Base-by-base conservation (phyloP, 2,888 invertebrate genomes). In the Amiota communis region DNA sequence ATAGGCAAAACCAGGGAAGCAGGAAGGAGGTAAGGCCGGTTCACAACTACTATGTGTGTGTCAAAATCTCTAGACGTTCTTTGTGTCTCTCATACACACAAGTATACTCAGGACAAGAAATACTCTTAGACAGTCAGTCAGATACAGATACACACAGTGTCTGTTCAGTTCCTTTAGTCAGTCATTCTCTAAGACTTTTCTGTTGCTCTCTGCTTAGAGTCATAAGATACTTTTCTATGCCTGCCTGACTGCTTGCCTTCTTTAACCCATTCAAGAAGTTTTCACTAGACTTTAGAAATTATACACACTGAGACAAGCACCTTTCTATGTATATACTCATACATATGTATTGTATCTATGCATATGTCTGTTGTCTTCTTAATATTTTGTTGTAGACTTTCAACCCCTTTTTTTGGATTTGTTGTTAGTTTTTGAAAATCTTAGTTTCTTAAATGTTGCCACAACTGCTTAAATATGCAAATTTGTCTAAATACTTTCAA, bases 401-500 rank as follows among this genome's bases (percentile, higher is more conserved):
- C 81, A 77, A 81, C 82, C 82, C 82, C 75, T 70, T 76, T 70
- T 63, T 68, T 15, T 20, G 9, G n/a, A n/a, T 9, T 59, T 20
- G 6, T 11, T 20, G 59, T 51, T 23, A 36, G 12, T 36, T 63
- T 36, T 36, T 11, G 17, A n/a, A 23, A 12, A 17, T 71, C 65
- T 20, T 47, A 57, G 36, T 56, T 56, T 47, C 61, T 74, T 69
- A 72, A 67, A 68, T 81, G 84, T 85, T 85, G 83, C 82, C 83
- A 68, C 83, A 84, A 83, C 83, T 83, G 80, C 86, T 83, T 83
- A 83, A 79, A 78, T 83, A 86, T 84, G 86, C 82, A 84, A 84
- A 83, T 83, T 78, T 64, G 72, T 72, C 80, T 86, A 86, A 83
- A 84, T 86, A 83, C 83, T 84, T 81, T 84, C 83, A 86, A 77